Base-by-base conservation (phyloP, 2,797 vertebrate genomes). In the Craterocephalus amniculus region DNA sequence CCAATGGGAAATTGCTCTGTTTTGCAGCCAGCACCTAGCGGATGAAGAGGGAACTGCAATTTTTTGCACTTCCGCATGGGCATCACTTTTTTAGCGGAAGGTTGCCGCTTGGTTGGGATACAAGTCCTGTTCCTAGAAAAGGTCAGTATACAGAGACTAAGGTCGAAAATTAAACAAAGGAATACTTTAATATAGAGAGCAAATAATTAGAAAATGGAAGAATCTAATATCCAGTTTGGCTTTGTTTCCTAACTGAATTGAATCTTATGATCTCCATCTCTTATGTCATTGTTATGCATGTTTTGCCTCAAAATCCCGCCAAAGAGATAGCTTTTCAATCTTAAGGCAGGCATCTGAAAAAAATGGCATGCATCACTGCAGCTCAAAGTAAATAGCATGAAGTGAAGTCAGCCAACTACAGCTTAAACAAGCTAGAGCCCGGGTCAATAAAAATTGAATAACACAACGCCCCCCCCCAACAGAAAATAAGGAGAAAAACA, bases 381-480 rank as follows among this genome's bases (percentile, higher is more conserved):
- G 26, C 26, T 54, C 14, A 54, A 36, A 65, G 34, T 58, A 13
- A 60, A 16, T 7, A 6, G 27, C 1, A 13, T 74, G 32, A 56
- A 58, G 40, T 68, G 8, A 63, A 77, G 72, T 82, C 83, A 83
- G 84, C 70, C 52, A 54, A 70, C 69, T 70, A 6, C 18, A 77
- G 80, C 84, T 54, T 64, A 66, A 22, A 13, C 18, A 27, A 51
- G 74, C 74, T 83, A 79, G 48, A 78, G 49, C 59, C 1, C 57
- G 14, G 22, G 57, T 69, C 51, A 45, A 2, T 32, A 34, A 34
- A 29, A 6, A 13, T 2, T 22, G 34, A 35, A 73, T 9, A 0
- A 16, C n/a, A n/a, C n/a, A n/a, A n/a, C n/a, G n/a, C n/a, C 55
- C 32, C n/a, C 45, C 22, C 32, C 4, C 4, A 6, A 6, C n/a